Evolutionary conservation across 2,888 invertebrate species (phyloP).

Genomic region (Monoplex corrugatus): DNA sequence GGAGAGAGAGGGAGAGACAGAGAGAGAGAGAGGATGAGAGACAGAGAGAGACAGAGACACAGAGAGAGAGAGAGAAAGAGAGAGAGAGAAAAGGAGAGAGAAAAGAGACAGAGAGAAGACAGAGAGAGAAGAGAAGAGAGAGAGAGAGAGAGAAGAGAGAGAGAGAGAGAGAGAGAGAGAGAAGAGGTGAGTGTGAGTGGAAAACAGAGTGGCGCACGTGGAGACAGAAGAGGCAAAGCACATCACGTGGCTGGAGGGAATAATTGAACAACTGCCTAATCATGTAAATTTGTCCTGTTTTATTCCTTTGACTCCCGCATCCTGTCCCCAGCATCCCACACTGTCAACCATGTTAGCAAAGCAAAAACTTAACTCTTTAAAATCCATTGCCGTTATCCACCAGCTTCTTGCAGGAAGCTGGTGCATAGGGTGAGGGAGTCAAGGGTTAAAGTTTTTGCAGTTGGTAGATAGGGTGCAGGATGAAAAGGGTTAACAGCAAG

Average conservation of each 20-base stretch:
- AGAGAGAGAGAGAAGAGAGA: background rate
- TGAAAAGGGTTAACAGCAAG: too few relatives aligned
- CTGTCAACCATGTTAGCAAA: too few relatives aligned
- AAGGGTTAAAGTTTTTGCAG: too few relatives aligned
- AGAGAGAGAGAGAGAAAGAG: background rate
- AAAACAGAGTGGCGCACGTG: background rate
- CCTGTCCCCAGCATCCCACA: too few relatives aligned
- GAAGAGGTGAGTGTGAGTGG: background rate
- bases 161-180: constrained; percentile 17
- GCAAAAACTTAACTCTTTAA: too few relatives aligned
- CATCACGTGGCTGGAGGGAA: too few relatives aligned
- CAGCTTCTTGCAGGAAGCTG: too few relatives aligned
- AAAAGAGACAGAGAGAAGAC: background rate
- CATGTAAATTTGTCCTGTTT: background rate
- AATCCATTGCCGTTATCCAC: too few relatives aligned
- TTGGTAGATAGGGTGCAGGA: too few relatives aligned
- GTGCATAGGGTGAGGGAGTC: too few relatives aligned
- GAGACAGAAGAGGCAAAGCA: background rate
- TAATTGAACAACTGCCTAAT: too few relatives aligned
- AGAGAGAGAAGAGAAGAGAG: background rate
- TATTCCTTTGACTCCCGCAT: too few relatives aligned
- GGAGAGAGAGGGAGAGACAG: constrained; percentile 16
- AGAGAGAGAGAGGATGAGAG: constrained; percentile 7
- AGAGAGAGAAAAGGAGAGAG: constrained; percentile 47
- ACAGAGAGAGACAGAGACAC: background rate